Conservation (phyloP, 2,888 invertebrate genomes). For the Habroteleia sp. region DNA sequence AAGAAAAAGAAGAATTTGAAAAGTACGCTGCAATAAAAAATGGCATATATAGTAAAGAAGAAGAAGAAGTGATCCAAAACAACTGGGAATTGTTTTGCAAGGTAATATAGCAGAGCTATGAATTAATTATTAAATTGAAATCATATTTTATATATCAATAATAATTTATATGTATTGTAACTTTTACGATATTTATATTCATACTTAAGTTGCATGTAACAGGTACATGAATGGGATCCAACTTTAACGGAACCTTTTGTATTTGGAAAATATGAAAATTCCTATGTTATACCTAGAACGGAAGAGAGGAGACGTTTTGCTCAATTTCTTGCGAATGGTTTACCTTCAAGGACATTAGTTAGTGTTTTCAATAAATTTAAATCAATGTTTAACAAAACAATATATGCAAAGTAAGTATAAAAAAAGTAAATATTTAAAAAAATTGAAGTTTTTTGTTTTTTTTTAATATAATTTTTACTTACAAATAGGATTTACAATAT, state of each 20-base stretch:
- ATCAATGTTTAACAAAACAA: constrained; percentile 57
- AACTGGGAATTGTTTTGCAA: constrained; percentile 44
- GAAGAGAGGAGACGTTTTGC: constrained; percentile 70
- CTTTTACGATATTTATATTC: no score
- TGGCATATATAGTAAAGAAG: background rate
- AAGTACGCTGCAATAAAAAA: background rate
- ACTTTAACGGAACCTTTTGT: constrained; percentile 68
- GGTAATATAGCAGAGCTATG: constrained; percentile 3
- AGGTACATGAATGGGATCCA: constrained; percentile 72
- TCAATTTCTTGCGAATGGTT: constrained; percentile 73
- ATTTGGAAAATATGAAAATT: background rate
- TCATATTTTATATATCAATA: no score
- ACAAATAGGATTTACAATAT: no score
- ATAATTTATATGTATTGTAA: no score
- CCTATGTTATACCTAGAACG: constrained; percentile 55
- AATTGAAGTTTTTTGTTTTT: no score
- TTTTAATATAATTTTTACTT: no score
- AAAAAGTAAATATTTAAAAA: background rate
- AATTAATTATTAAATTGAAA: background rate
- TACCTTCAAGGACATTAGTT: constrained; percentile 71
- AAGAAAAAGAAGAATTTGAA: background rate
- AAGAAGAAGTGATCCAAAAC: constrained; percentile 10
- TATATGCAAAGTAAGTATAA: background rate
- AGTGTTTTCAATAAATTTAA: constrained; percentile 71
- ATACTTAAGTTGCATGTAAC: no score